Evolutionary conservation across 1,140 invertebrate species (phyloP).

Genomic region (Drosophila bocqueti): DNA sequence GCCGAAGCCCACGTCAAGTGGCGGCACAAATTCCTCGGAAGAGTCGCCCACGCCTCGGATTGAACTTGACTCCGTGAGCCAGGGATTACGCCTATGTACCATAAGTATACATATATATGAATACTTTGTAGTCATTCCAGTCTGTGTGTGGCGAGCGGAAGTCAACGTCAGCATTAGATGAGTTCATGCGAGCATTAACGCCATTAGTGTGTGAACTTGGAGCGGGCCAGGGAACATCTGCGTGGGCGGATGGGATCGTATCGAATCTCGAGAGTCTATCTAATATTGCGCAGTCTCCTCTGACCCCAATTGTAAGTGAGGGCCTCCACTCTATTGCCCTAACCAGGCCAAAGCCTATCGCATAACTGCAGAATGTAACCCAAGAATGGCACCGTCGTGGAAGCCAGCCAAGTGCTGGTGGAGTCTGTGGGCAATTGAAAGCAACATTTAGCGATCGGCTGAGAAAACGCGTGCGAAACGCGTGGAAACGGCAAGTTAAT

Average conservation of each 20-base stretch:
- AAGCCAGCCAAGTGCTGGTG: conserved; percentile 51
- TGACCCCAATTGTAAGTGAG: conserved; percentile 20
- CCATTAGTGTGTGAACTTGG: conserved; percentile 10
- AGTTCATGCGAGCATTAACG: conserved; percentile 61
- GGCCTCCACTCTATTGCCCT: background rate
- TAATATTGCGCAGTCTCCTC: conserved; percentile 25
- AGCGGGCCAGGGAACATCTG: conserved; percentile 1
- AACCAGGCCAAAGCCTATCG: conserved; percentile 37
- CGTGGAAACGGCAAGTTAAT: conserved; percentile 31
- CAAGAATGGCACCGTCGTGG: conserved; percentile 28
- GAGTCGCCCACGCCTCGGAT: conserved; percentile 56
- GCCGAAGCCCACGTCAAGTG: conserved; percentile 35
- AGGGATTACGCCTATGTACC: conserved; percentile 19
- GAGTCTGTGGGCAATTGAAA: conserved; percentile 35
- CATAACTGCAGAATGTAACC: conserved; percentile 24
- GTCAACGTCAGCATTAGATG: conserved; percentile 65
- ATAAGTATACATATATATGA: background rate
- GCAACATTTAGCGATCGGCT: conserved; percentile 26
- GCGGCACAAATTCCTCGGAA: conserved; percentile 54
- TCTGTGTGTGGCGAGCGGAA: conserved; percentile 55
- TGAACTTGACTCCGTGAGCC: conserved; percentile 63
- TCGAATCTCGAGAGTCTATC: conserved; percentile 4
- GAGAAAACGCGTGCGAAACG: conserved; percentile 51
- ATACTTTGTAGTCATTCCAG: conserved; percentile 7
- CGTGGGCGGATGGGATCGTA: conserved; percentile 12